These are phyloP conservation scores for Heteronetta atricapilla DNA, from an alignment of 2,113 vertebrate species.

Conservation along the genomic window DNA sequence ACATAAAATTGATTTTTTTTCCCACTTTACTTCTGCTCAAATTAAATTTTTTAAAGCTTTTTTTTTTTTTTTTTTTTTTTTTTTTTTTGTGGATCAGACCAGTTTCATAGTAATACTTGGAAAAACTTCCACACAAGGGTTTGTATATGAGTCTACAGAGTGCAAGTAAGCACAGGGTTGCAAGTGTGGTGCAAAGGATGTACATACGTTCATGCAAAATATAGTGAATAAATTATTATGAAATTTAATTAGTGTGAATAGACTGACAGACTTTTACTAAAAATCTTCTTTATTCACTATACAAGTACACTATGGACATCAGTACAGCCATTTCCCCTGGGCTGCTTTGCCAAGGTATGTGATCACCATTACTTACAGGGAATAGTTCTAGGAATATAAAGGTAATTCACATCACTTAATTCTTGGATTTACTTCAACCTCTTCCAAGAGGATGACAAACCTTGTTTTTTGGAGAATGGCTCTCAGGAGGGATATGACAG, in stretches of 20 bases:
- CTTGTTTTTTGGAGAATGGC: background rate
- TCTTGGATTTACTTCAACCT: slow-evolving; percentile 40
- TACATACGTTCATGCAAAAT: background rate
- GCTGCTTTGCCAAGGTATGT: background rate
- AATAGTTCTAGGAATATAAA: background rate
- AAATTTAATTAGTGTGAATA: background rate
- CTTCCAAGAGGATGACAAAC: background rate
- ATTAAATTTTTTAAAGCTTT: background rate
- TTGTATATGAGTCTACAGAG: background rate
- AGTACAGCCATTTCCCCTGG: background rate
- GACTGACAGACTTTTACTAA: background rate
- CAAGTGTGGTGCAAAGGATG: background rate
- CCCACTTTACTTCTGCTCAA: background rate
- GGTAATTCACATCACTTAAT: slow-evolving; percentile 14
- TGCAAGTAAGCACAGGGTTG: background rate
- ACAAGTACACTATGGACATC: background rate
- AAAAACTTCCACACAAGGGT: background rate
- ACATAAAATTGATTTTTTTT: background rate
- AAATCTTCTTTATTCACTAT: background rate
- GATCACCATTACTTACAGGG: background rate
- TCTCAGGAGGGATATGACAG: background rate
- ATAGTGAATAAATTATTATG: background rate
- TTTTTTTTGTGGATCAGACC: background rate
- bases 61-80: too few relatives aligned
- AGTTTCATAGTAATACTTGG: background rate